Conservation (phyloP, 2,888 invertebrate species). For the Ormyrus labotus region DNA sequence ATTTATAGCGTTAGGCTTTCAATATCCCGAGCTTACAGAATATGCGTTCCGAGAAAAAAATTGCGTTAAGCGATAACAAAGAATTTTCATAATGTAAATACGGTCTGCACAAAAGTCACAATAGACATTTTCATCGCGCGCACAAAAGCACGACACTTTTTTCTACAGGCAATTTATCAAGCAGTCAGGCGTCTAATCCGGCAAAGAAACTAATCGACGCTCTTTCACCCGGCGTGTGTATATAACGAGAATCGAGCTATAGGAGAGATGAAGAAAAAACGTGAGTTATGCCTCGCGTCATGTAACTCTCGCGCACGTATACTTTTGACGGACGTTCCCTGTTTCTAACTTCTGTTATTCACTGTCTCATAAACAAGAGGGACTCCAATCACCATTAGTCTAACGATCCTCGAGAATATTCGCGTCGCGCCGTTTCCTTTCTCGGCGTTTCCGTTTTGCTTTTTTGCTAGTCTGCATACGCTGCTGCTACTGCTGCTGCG, state of each 20-base stretch:
- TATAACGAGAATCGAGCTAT: background rate
- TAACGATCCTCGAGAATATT: conserved; percentile 43
- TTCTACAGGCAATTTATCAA: background rate
- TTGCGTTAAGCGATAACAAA: no score
- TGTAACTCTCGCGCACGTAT: conserved; percentile 20
- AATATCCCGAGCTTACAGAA: no score
- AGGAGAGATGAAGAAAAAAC: conserved; percentile 6
- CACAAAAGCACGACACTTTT: background rate
- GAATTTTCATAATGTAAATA: background rate
- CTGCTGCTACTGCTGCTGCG: background rate
- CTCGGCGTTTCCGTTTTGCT: conserved; percentile 27
- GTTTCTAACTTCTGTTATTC: conserved; percentile 33
- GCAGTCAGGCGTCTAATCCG: background rate
- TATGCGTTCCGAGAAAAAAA: no score
- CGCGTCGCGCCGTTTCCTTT: conserved; percentile 17
- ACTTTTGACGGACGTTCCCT: conserved; percentile 33
- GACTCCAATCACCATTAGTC: conserved; percentile 48
- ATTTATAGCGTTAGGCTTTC: no score
- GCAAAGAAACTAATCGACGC: conserved; percentile 32
- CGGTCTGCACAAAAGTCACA: background rate
- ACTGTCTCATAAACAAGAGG: conserved; percentile 47
- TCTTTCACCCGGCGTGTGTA: conserved; percentile 1
- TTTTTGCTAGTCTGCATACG: background rate
- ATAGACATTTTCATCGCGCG: no score
- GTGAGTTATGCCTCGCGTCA: conserved; percentile 35